These are phyloP conservation scores for Ivindomyrus marchei DNA, from an alignment of 2,113 vertebrate species.

Conservation along the genomic window DNA sequence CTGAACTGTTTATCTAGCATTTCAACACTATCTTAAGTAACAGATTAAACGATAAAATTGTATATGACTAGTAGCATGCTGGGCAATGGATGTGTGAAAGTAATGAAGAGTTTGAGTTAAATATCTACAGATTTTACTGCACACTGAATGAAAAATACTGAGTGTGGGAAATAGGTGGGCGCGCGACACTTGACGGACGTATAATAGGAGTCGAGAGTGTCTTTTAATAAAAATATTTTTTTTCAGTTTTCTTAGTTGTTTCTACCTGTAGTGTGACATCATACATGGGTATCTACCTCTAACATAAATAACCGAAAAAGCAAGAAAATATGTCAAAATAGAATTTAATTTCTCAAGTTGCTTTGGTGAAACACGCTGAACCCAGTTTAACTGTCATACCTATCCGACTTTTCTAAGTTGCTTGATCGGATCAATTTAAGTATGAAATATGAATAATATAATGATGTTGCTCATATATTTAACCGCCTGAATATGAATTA, in stretches of 20 bases:
- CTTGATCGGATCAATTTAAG: neutral
- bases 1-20: neutral
- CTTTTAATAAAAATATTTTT: neutral
- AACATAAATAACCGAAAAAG: neutral
- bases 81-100: neutral
- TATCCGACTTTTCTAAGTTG: neutral
- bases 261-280: neutral
- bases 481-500: neutral
- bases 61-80: neutral
- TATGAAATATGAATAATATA: neutral
- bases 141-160: neutral
- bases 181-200: neutral
- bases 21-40: neutral
- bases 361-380: neutral
- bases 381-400: neutral
- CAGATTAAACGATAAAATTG: neutral
- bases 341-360: neutral
- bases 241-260: neutral
- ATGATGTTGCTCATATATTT: neutral
- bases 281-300: neutral
- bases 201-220: neutral
- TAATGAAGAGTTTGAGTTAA: neutral
- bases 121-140: neutral
- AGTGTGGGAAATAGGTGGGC: neutral
- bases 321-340: neutral